Evolutionary conservation across 1,140 invertebrate species (phyloP).

Genomic region (Ridgeia piscesae): DNA sequence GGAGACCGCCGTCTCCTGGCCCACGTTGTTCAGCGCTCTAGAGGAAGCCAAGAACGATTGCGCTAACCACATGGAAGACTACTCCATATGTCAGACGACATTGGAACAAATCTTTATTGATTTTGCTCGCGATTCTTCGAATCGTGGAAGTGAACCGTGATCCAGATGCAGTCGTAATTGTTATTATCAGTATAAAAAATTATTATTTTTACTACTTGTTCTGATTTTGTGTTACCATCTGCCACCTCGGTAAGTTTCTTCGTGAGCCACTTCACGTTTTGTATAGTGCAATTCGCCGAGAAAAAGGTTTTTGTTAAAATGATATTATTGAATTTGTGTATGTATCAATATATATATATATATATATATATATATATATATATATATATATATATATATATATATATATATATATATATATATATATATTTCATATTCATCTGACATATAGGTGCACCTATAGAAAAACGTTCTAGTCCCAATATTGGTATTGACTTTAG

Average conservation of each 20-base stretch:
- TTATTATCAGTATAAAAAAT: neutral
- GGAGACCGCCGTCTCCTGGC: slow-evolving; percentile 60
- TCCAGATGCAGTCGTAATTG: neutral
- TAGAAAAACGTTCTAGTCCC: no score
- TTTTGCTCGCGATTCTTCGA: slow-evolving; percentile 49
- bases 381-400: no score
- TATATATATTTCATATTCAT: no score
- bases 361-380: no score
- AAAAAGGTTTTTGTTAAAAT: no score
- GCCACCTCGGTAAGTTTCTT: neutral
- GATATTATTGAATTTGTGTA: no score
- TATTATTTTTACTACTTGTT: neutral
- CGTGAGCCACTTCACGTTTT: no score
- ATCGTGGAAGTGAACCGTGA: neutral
- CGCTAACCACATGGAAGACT: slow-evolving; percentile 69
- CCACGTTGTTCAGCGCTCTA: slow-evolving; percentile 68
- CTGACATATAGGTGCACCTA: no score
- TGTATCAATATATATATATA: no score
- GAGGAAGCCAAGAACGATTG: slow-evolving; percentile 60
- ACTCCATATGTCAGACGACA: slow-evolving; percentile 75
- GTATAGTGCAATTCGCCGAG: no score
- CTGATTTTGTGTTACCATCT: neutral
- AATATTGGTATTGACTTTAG: no score
- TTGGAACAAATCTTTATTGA: slow-evolving; percentile 70
- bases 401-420: no score